These are phyloP conservation scores for Atethmia centrago DNA, from an alignment of 2,888 invertebrate genomes.

Conservation along the genomic window DNA sequence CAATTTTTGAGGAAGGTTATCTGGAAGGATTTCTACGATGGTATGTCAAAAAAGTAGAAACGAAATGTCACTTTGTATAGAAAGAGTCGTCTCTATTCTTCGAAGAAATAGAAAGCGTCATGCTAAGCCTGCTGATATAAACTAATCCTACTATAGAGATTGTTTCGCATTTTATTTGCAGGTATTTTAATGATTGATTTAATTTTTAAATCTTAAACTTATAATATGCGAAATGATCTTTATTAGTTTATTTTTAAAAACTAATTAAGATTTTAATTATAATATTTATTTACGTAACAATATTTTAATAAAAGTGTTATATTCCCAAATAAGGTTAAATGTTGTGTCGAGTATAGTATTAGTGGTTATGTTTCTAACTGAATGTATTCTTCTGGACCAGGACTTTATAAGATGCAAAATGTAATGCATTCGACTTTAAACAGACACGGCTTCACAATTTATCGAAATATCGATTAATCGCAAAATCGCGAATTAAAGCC, in stretches of 20 bases:
- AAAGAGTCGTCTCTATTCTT: too few relatives aligned
- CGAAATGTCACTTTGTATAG: too few relatives aligned
- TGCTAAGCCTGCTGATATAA: too few relatives aligned
- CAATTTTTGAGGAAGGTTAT: too few relatives aligned
- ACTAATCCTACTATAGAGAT: not conserved
- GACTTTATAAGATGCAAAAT: conserved; percentile 34
- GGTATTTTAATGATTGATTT: not conserved
- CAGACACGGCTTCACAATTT: conserved; percentile 14
- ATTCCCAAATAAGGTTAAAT: conserved; percentile 42
- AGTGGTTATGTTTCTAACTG: conserved; percentile 35
- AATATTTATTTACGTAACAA: conserved; percentile 35
- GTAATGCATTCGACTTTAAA: conserved; percentile 32
- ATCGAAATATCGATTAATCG: conserved; percentile 9
- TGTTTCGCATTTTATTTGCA: conserved; percentile 27
- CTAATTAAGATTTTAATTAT: conserved; percentile 7
- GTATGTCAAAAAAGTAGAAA: too few relatives aligned
- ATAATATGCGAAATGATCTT: conserved; percentile 16
- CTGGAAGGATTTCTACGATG: too few relatives aligned
- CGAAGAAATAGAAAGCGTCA: too few relatives aligned
- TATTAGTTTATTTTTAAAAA: not conserved
- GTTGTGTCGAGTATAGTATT: conserved; percentile 48
- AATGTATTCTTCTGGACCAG: conserved; percentile 54
- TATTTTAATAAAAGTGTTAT: conserved; percentile 27
- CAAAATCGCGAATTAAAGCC: conserved; percentile 44
- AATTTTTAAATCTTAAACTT: conserved; percentile 2